Evolutionary conservation across 35 echinoderm and acorn worm genomes (phyloP).

Genomic region (Hemicentrotus pulcherrimus): DNA sequence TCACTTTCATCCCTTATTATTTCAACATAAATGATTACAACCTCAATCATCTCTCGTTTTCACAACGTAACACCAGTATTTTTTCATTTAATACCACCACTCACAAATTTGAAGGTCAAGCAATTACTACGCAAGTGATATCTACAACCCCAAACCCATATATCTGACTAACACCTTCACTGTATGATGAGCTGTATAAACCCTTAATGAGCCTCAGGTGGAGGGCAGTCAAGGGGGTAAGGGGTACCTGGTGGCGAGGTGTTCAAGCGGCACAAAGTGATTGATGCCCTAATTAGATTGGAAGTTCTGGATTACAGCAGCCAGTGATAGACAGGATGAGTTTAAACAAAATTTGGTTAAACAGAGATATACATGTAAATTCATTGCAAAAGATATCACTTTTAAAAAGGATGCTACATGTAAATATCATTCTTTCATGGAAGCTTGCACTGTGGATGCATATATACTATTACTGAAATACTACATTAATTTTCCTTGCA

Average conservation of each 20-base stretch:
- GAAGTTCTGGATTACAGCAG: constrained; percentile 35
- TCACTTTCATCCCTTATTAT: no score
- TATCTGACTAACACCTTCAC: not conserved
- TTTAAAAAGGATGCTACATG: not conserved
- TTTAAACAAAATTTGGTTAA: not conserved
- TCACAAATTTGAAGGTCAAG: not conserved
- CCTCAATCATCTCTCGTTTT: not conserved
- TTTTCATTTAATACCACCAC: not conserved
- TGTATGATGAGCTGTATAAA: not conserved
- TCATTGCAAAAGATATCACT: not conserved
- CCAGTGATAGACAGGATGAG: not conserved
- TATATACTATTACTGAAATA: no score
- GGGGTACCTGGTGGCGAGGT: not conserved
- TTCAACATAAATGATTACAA: not conserved
- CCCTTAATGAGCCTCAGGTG: constrained; percentile 7
- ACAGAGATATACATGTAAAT: not conserved
- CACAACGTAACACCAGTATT: not conserved
- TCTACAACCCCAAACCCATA: not conserved
- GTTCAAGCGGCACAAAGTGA: not conserved
- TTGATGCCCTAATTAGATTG: constrained; percentile 41
- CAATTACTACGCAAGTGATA: not conserved
- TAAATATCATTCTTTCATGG: not conserved
- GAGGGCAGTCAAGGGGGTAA: not conserved
- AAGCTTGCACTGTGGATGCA: no score
- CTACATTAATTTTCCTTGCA: no score